phyloP scores from a whole-genome alignment of 2,888 invertebrate genomes.

The Tipula unca region DNA sequence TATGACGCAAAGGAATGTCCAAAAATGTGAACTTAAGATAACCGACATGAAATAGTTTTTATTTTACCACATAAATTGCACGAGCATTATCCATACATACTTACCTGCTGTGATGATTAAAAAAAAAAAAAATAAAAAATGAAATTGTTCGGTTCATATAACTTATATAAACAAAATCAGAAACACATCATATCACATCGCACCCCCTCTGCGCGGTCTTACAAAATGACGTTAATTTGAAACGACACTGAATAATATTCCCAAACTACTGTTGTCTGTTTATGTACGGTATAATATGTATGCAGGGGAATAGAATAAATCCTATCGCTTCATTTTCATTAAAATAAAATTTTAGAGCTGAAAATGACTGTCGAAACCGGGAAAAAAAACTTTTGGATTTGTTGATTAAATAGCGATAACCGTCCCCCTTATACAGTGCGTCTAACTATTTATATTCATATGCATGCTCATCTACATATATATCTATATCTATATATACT shows the following conservation, averaged over 20 bases:
- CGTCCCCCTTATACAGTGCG: background rate
- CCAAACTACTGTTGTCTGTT: background rate
- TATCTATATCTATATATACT: no score
- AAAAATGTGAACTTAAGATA: background rate
- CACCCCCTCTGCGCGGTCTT: background rate
- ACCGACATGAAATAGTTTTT: background rate
- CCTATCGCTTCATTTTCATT: background rate
- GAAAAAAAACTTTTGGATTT: background rate
- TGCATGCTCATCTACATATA: background rate
- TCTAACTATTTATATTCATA: background rate
- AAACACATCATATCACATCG: background rate
- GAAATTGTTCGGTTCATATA: background rate
- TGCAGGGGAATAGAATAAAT: background rate
- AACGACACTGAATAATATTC: background rate
- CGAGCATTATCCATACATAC: background rate
- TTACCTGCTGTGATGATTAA: background rate
- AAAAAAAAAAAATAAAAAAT: background rate
- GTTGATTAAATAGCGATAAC: background rate
- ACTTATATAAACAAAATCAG: background rate
- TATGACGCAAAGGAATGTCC: background rate
- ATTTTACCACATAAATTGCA: background rate
- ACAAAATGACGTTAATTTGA: background rate
- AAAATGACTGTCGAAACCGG: background rate
- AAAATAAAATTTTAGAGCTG: background rate
- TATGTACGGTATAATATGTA: background rate